phyloP scores from a whole-genome alignment of 2,888 invertebrate species.

The Rhorus exstirpatorius region DNA sequence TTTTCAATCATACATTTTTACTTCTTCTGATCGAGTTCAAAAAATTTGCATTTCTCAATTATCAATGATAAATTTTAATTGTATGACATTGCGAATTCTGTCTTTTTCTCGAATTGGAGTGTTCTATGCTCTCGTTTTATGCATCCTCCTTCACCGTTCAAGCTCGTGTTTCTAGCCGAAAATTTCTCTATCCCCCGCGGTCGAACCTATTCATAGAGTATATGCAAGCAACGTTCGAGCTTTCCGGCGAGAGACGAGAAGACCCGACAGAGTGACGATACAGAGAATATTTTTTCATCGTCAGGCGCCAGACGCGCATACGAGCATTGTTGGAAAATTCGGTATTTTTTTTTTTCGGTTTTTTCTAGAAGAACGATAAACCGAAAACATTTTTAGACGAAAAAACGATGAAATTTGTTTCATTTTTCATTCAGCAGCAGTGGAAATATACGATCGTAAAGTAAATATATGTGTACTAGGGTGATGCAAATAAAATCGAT shows the following conservation, averaged over 20 bases:
- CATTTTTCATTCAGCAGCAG: conserved; percentile 23
- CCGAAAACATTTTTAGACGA: conserved; percentile 11
- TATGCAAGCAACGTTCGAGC: conserved; percentile 16
- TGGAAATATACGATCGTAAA: conserved; percentile 16
- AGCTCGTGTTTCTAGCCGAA: neutral
- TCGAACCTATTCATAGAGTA: conserved; percentile 54
- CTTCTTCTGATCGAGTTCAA: too few relatives aligned
- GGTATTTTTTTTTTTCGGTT: too few relatives aligned
- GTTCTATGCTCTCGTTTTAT: too few relatives aligned
- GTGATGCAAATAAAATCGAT: too few relatives aligned
- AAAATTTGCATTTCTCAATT: too few relatives aligned
- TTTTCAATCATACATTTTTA: too few relatives aligned
- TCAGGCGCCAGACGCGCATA: too few relatives aligned
- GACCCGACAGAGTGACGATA: conserved; percentile 13
- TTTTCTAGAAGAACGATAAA: neutral
- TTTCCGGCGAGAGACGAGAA: neutral
- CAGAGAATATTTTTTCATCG: neutral
- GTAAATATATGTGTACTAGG: conserved; percentile 26
- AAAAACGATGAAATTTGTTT: neutral
- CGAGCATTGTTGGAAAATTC: too few relatives aligned
- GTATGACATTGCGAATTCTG: too few relatives aligned
- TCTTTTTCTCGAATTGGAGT: too few relatives aligned
- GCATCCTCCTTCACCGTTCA: too few relatives aligned
- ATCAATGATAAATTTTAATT: too few relatives aligned
- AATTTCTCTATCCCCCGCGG: conserved; percentile 38